Evolutionary conservation across 2,797 vertebrate species (phyloP), one percentile per base, ranked within the genome.

Genomic region (Cirrhinus mrigala): DNA sequence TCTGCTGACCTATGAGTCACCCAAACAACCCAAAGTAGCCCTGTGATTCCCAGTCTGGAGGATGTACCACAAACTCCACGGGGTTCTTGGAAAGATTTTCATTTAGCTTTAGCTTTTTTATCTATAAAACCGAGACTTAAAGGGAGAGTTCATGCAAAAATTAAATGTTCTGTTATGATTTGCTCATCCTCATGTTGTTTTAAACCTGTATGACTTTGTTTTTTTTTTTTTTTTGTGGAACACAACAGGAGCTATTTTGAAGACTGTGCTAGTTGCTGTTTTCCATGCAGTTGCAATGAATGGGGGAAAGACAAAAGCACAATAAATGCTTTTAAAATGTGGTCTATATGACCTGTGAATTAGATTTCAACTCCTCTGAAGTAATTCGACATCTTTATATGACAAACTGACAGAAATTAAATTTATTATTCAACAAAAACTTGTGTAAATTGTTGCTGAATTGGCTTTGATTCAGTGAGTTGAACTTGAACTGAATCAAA

Each of bases 11-110:
- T 84, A 79, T 33, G 83, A 50, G 50, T 71, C 52, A 73, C 66
- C 73, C 74, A 60, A 81, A 79, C 60, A 48, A 64, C 83, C 77
- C 86, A 54, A 68, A 46, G 70, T 48, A 60, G 60, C 69, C 48
- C 50, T 20, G 50, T 56, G 50, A 70, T 50, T 82, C 40, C 37
- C 54, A 27, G 40, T 18, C 40, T 46, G 54, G 33, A 54, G 33
- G 8, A 11, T 3, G 9, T 44, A 79, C 22, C 24, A 33, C 33
- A 10, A 29, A 50, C 60, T 20, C 6, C 10, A 66, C 11, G 6
- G 60, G 18, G 11, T 79, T 50, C 44, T 22, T 48, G 16, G 58
- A 79, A 20, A 44, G 33, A 58, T 48, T 79, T 11, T 20, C 2
- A 48, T 79, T 54, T 14, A 22, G 16, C 24, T 52, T 52, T 15